These are phyloP conservation scores for Tragelaphus scriptus DNA, from an alignment of 2,113 vertebrate genomes.

Conservation along the genomic window DNA sequence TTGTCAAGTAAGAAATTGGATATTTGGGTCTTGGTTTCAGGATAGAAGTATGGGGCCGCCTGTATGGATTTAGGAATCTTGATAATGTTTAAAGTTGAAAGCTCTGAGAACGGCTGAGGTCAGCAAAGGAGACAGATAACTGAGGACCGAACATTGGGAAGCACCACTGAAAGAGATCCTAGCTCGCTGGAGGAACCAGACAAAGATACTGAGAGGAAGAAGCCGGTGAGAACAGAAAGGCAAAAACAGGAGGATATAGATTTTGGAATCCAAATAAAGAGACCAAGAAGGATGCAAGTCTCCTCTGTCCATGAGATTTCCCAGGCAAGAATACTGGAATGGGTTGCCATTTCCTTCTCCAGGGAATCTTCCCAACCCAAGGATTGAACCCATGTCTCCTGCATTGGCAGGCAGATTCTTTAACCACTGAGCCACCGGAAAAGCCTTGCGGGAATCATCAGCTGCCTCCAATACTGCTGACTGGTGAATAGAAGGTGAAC, in stretches of 20 bases:
- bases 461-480: background rate
- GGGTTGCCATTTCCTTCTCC: background rate
- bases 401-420: background rate
- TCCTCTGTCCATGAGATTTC: background rate
- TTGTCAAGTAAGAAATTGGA: background rate
- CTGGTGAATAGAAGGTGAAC: background rate
- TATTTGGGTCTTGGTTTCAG: background rate
- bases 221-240: background rate
- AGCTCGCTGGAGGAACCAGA: background rate
- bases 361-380: background rate
- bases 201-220: background rate
- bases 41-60: no score
- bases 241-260: background rate
- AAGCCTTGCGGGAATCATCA: background rate
- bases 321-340: background rate
- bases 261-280: background rate
- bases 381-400: background rate
- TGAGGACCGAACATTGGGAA: background rate
- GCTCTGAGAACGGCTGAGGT: background rate
- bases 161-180: background rate
- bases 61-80: background rate
- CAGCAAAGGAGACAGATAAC: background rate
- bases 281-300: background rate
- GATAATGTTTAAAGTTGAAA: background rate
- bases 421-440: background rate